Percentiles rank a stretch among this genome's conserved stretches.
Conservation (phyloP, 2,113 vertebrate species). For the Sander lucioperca region DNA sequence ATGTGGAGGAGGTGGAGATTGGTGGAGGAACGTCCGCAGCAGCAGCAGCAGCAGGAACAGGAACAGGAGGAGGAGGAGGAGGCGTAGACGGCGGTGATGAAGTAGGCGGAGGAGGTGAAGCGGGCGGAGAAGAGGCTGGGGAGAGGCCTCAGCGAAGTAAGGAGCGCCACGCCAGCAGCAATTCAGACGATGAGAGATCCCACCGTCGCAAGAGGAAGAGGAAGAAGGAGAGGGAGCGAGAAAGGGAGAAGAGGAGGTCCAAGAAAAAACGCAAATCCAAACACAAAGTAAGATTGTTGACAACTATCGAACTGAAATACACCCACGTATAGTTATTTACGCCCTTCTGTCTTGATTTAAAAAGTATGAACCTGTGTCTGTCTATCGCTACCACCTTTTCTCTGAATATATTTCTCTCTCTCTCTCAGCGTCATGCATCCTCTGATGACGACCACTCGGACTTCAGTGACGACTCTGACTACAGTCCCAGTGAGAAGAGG, state of each 20-base stretch:
- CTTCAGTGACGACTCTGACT: conserved; percentile 94
- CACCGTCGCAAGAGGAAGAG: conserved; percentile 91
- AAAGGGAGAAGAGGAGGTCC: conserved; percentile 89
- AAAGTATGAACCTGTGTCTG: background rate
- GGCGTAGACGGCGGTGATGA: conserved; percentile 85
- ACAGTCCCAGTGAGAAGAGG: conserved; percentile 93
- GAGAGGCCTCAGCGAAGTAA: conserved; percentile 81
- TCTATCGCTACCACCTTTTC: background rate
- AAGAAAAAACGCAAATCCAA: conserved; percentile 95
- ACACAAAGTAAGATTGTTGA: conserved; percentile 87
- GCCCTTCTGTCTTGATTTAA: background rate
- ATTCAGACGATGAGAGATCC: conserved; percentile 89
- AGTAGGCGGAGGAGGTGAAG: conserved; percentile 69
- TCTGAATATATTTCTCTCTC: background rate
- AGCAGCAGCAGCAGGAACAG: conserved; percentile 59
- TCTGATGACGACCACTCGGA: conserved; percentile 96
- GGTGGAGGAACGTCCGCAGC: conserved; percentile 68
- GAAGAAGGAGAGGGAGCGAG: conserved; percentile 92
- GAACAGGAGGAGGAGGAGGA: conserved; percentile 72
- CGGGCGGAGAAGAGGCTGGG: conserved; percentile 68
- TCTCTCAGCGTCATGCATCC: conserved; percentile 90
- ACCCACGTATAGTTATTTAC: background rate
- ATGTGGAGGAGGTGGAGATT: conserved; percentile 77
- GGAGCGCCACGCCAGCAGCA: conserved; percentile 88
- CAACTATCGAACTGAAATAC: background rate